A percentile compares a stretch with the other conserved stretches of the same genome.
Conservation (phyloP, 2,113 vertebrate genomes). For the Silurus asotus region DNA sequence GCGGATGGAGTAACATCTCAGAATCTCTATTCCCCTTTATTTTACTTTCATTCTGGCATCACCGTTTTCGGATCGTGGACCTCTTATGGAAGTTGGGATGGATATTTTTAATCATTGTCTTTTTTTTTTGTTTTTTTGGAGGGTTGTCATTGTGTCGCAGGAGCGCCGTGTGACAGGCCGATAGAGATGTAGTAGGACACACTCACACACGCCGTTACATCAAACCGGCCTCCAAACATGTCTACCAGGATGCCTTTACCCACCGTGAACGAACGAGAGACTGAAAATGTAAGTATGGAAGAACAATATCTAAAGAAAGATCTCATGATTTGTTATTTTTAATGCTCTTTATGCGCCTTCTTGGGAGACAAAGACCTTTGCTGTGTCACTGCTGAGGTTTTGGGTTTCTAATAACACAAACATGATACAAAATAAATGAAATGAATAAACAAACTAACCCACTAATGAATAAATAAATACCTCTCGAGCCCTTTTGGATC, state of each 20-base stretch:
- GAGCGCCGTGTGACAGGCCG: not conserved
- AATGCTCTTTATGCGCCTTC: constrained; percentile 16
- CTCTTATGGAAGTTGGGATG: not conserved
- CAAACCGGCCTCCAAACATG: constrained; percentile 78
- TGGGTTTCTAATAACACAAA: not conserved
- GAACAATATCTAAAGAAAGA: not conserved
- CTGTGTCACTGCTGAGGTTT: constrained; percentile 18
- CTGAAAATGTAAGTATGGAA: constrained; percentile 83
- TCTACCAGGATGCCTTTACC: constrained; percentile 93
- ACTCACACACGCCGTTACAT: not conserved
- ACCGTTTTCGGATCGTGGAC: not conserved
- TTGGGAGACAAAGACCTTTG: not conserved
- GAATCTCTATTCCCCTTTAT: constrained; percentile 10
- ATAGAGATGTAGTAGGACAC: constrained; percentile 11
- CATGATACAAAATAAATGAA: not conserved
- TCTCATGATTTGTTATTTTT: not conserved
- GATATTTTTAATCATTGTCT: not conserved
- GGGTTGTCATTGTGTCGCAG: no score
- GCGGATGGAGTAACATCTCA: constrained; percentile 11
- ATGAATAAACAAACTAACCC: no score
- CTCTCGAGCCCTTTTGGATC: no score
- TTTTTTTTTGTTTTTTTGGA: not conserved
- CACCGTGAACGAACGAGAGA: constrained; percentile 91
- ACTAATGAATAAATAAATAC: no score
- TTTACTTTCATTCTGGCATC: not conserved